Evolutionary conservation across 2,888 invertebrate species (phyloP).

Genomic region (Drosophila algonquin): DNA sequence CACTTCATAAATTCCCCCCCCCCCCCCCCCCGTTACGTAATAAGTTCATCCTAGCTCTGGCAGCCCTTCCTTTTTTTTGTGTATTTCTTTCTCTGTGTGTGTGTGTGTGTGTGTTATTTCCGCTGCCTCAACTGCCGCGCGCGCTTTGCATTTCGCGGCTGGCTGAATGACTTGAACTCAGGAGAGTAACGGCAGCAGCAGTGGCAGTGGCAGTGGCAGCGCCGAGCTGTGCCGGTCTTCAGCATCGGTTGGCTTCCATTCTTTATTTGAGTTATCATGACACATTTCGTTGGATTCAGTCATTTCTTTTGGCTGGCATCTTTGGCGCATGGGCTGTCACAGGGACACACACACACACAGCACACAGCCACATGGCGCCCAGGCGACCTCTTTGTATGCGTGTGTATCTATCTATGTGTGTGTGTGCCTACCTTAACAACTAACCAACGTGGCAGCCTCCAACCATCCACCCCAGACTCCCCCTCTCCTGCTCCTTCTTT

Average conservation of each 20-base stretch:
- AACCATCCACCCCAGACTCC: constrained; percentile 30
- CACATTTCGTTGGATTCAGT: constrained; percentile 80
- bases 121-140: constrained; percentile 57
- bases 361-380: constrained; percentile 78
- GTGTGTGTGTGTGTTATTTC: constrained; percentile 62
- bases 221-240: constrained; percentile 32
- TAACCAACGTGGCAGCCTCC: constrained; percentile 31
- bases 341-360: constrained; percentile 65
- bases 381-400: constrained; percentile 35
- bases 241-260: constrained; percentile 60
- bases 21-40: constrained; percentile 67
- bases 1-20: constrained; percentile 78
- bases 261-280: constrained; percentile 80
- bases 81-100: constrained; percentile 3
- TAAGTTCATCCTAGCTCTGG: constrained; percentile 62
- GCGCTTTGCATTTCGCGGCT: constrained; percentile 79
- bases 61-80: constrained; percentile 19
- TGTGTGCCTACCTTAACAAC: constrained; percentile 56
- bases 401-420: constrained; percentile 19
- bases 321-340: constrained; percentile 74
- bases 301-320: constrained; percentile 76
- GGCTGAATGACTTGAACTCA: constrained; percentile 66
- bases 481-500: constrained; percentile 44
- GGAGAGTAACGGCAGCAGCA: constrained; percentile 1
- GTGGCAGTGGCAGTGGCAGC: constrained; percentile 32